Evolutionary conservation across 2,888 invertebrate species (phyloP), one percentile per base, ranked within the genome.

Genomic region (Athalia rosae): DNA sequence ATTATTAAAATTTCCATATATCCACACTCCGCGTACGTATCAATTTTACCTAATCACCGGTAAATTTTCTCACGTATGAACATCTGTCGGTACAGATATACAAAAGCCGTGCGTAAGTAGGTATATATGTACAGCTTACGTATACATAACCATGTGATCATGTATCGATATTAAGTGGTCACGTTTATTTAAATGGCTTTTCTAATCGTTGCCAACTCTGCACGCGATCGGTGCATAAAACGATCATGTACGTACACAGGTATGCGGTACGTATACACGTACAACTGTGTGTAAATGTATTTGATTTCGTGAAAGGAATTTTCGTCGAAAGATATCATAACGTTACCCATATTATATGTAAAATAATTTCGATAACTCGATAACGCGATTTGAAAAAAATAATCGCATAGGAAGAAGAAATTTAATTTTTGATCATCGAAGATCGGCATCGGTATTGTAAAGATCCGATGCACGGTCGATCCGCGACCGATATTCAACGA

Each of bases 61-160:
- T n/a, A 50, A 67, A 67, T 67, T 67, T 50, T 50, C 28, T 67
- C 66, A 67, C 66, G 66, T 67, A 67, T 50, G 66, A 11, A 63
- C 63, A 53, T 28, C 66, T 67, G 50, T n/a, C n/a, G 9, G 50
- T 15, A 67, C 41, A 15, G 28, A 53, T 69, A 11, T 0, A 41
- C n/a, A n/a, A n/a, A n/a, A 69, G 15, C 28, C 3, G 28, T 28
- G 28, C 8, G 15, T 28, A 61, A n/a, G 15, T 5, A 28, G 28
- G 8, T n/a, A 69, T 11, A 43, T 53, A 1, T 28, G 28, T 2
- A 28, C 28, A 28, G n/a, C n/a, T n/a, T 28, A 28, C 28, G n/a
- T 28, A 2, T 28, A 28, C 28, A 28, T 28, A 28, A 28, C 28
- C 28, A 28, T 28, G 28, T 28, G 28, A 28, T 28, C 28, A 28